Conservation (phyloP, 1,140 invertebrate species). For the Idris sp. region DNA sequence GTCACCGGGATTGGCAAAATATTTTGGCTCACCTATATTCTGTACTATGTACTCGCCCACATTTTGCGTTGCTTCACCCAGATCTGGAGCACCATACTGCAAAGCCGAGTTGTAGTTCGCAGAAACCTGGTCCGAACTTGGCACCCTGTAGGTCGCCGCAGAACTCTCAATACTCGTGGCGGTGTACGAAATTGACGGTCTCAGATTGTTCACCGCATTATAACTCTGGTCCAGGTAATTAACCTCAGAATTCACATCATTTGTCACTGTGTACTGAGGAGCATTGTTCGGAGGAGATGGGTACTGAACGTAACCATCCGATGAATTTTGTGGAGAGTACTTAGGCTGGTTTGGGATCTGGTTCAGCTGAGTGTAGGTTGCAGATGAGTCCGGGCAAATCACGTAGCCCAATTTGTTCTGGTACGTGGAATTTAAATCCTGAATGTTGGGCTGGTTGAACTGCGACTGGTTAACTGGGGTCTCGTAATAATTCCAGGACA, state of each 20-base stretch:
- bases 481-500: slow-evolving; percentile 2
- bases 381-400: background rate
- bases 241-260: background rate
- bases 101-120: background rate
- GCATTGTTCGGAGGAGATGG: slow-evolving; percentile 2
- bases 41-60: slow-evolving; percentile 12
- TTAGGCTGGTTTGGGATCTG: background rate
- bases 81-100: slow-evolving; percentile 3
- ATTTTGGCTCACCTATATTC: background rate
- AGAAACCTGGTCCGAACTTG: background rate
- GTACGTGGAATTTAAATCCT: background rate
- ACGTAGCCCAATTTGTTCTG: background rate
- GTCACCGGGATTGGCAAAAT: background rate
- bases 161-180: background rate
- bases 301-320: background rate
- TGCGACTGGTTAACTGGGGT: background rate
- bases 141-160: background rate
- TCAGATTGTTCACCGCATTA: background rate
- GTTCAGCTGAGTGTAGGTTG: background rate
- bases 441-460: background rate
- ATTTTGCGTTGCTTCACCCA: background rate
- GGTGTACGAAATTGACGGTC: slow-evolving; percentile 3
- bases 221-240: no score
- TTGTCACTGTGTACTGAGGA: background rate
- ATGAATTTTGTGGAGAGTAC: slow-evolving; percentile 1